Base-by-base conservation (phyloP, 2,888 invertebrate species). In the Heliconius hortense region DNA sequence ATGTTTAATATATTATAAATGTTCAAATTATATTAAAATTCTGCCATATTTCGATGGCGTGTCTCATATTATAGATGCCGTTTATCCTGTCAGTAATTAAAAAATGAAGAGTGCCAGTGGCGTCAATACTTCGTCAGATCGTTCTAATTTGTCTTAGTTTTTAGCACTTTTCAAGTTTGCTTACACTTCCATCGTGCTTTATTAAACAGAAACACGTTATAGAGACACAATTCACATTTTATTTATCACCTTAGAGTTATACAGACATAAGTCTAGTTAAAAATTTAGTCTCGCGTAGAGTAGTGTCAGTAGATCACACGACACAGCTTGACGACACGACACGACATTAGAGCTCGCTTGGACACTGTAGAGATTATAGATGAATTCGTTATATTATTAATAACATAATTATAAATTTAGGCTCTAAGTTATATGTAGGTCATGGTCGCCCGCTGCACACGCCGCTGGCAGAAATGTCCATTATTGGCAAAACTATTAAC, bases 341-440 rank as follows among this genome's bases (percentile, higher is more conserved):
- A 53, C 53, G 3, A 67, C 48, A 28, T 8, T 48, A 53, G 68
- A 5, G 53, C 53, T 13, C 68, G 53, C 31, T 68, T 53, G 28
- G 53, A 68, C 28, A 48, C 68, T 31, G 28, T 53, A 53, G 68
- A 48, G 68, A 48, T 53, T 53, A 28, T 68, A 68, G 53, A 13
- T 68, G 68, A 53, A 68, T 53, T 68, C 68, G 68, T 68, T 68
- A 68, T 68, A 68, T 13, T 48, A 4, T 53, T 53, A 68, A 53
- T 68, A 53, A n/a, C 28, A n/a, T 68, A 48, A 28, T 67, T 4
- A 21, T 53, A 68, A 28, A 68, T 53, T 68, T 48, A 11, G 18
- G 43, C 43, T 63, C 1, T 63, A 63, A 31, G 31, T 63, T 63
- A n/a, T 64, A 64, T 31, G 68, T 28, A 26, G 18, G 39, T 43